Conservation (phyloP, 2,113 vertebrate genomes). For the Psettodes erumei region DNA sequence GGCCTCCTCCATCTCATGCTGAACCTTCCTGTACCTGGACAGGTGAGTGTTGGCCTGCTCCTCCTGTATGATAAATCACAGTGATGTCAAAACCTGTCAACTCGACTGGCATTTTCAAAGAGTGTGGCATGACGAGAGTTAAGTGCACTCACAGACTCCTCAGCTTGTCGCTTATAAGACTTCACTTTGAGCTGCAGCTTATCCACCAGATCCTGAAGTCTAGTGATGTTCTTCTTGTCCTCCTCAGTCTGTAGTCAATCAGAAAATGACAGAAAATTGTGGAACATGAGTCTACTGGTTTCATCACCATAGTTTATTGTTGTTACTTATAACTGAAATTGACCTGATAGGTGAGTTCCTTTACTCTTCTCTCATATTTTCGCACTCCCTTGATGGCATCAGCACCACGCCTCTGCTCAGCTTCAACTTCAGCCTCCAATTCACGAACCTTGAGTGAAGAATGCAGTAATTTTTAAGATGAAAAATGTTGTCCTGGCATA, state of each 20-base stretch:
- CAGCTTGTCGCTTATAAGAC: slow-evolving; percentile 83
- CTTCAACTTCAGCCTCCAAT: slow-evolving; percentile 78
- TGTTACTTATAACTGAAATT: neutral
- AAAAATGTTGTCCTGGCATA: neutral
- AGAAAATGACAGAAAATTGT: neutral
- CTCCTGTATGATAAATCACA: slow-evolving; percentile 68
- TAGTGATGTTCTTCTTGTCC: slow-evolving; percentile 82
- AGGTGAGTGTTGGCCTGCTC: slow-evolving; percentile 77
- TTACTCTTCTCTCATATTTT: slow-evolving; percentile 83
- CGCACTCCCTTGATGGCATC: slow-evolving; percentile 82
- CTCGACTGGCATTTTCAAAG: neutral
- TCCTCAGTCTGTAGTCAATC: slow-evolving; percentile 80
- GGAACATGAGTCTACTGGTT: neutral
- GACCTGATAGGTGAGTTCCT: slow-evolving; percentile 84
- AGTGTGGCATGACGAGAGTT: neutral
- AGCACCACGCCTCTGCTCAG: slow-evolving; percentile 77
- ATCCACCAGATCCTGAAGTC: slow-evolving; percentile 87
- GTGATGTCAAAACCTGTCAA: slow-evolving; percentile 8
- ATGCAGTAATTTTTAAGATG: neutral
- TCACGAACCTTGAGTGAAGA: slow-evolving; percentile 75
- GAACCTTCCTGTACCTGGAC: slow-evolving; percentile 84
- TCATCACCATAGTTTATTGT: neutral
- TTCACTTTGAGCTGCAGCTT: slow-evolving; percentile 87
- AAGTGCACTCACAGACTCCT: slow-evolving; percentile 81
- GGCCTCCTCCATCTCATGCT: slow-evolving; percentile 88